Base-by-base conservation (phyloP, 2,113 vertebrate species). In the Oncorhynchus kisutch region DNA sequence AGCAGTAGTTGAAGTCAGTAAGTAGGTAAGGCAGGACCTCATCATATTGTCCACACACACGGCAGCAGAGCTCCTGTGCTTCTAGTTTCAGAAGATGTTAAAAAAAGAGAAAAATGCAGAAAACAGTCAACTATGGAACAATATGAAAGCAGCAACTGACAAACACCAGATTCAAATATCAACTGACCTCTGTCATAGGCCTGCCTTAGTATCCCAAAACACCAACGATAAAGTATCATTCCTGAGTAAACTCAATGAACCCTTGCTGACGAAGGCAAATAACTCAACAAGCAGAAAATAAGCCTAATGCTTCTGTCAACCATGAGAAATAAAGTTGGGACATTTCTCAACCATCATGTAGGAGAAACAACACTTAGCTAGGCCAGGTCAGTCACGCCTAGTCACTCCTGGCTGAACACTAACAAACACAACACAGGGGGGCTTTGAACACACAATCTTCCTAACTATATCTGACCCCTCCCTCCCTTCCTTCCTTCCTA, bases 391-490 rank as follows among this genome's bases (percentile, higher is more conserved):
- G 70, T 82, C 59, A 45, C 69, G 67, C 87, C 80, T 75, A 45
- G 39, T 45, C 39, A 45, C 9, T 45, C 39, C 39, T 45, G 9
- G 9, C 9, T 48, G 12, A 20, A 39, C 78, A 78, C 67, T 2
- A 45, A 45, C 39, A 45, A 45, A 45, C 39, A 39, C 39, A 45
- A 45, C 39, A 12, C 39, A 9, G 39, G 39, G 8, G 39, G 9
- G 39, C 39, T 45, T 45, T 45, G 39, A 45, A 7, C 70, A 57
- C 24, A 29, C 87, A 76, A 89, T 74, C 82, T 81, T 78, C 73
- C 79, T 67, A 79, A 83, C 77, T 82, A 54, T 76, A 83, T 81
- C 84, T 74, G 1, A 72, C 79, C 82, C 76, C 86, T 84, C 74
- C 84, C 74, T 64, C 8, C 39, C 39, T 86, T 72, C 78, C 79